Conservation (phyloP, 2,888 invertebrate species). For the Euplagia quadripunctaria region DNA sequence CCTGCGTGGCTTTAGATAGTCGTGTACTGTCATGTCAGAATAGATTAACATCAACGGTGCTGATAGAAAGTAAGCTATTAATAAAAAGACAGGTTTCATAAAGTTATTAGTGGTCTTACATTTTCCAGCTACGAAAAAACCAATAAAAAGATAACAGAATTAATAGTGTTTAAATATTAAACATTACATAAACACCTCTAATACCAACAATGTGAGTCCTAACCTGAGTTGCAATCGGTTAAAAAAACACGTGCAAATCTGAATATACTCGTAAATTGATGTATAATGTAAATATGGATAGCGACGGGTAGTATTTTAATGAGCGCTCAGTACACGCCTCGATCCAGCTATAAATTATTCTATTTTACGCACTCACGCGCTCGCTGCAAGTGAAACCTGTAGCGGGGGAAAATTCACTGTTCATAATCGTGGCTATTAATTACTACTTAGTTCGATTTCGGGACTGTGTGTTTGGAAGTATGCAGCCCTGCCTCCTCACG, state of each 20-base stretch:
- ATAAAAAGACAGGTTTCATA: not conserved
- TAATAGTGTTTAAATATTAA: not conserved
- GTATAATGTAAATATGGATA: slow-evolving; percentile 4
- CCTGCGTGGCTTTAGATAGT: too few species aligned
- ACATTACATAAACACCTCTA: not conserved
- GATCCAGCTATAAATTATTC: slow-evolving; percentile 44
- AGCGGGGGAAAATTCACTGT: not conserved
- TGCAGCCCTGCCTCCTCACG: not conserved
- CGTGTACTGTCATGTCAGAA: too few species aligned
- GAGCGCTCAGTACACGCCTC: slow-evolving; percentile 27
- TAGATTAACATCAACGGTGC: too few species aligned
- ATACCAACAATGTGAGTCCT: not conserved
- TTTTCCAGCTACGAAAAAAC: not conserved
- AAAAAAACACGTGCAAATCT: not conserved
- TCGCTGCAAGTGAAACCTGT: slow-evolving; percentile 24
- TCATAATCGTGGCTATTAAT: too few species aligned
- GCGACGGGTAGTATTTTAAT: slow-evolving; percentile 30
- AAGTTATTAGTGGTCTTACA: not conserved
- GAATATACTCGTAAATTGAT: not conserved
- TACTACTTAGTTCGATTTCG: not conserved
- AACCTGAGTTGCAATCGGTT: not conserved
- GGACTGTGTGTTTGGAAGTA: not conserved
- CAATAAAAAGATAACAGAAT: not conserved
- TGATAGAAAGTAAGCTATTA: not conserved
- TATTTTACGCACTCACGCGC: slow-evolving; percentile 41